Evolutionary conservation across 1,140 invertebrate species (phyloP).

Genomic region (Sitobion miscanthi): DNA sequence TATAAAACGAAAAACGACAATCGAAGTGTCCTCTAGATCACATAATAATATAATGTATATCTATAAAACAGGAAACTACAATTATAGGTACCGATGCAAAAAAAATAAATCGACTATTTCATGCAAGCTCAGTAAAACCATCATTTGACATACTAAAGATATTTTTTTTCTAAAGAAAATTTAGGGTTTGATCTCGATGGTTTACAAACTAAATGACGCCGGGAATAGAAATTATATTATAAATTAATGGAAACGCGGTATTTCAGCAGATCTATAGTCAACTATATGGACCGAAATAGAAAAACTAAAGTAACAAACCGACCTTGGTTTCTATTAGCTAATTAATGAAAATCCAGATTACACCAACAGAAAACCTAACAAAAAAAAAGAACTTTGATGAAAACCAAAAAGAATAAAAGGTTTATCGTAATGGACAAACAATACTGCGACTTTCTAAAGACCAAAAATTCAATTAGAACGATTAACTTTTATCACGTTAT

Average conservation of each 20-base stretch:
- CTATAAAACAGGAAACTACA: neutral
- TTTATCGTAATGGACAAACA: conserved; percentile 29
- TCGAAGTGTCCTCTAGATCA: neutral
- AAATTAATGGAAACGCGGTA: neutral
- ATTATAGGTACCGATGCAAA: neutral
- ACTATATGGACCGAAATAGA: neutral
- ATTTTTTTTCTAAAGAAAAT: neutral
- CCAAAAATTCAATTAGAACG: conserved; percentile 43
- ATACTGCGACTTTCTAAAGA: conserved; percentile 4
- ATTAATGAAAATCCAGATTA: conserved; percentile 36
- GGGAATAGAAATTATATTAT: neutral
- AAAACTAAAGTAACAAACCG: neutral
- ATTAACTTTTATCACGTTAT: conserved; percentile 33
- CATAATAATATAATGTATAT: too few species aligned
- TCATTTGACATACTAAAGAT: neutral
- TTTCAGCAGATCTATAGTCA: neutral
- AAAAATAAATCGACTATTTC: neutral
- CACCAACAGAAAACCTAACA: neutral
- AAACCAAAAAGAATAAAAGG: conserved; percentile 27
- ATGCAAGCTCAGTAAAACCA: neutral
- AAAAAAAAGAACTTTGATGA: conserved; percentile 24
- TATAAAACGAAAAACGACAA: neutral
- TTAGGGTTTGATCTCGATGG: neutral
- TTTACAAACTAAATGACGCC: neutral
- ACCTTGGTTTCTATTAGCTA: conserved; percentile 6